Conservation (phyloP, 2,113 vertebrate genomes). For the Craseonycteris thonglongyai region DNA sequence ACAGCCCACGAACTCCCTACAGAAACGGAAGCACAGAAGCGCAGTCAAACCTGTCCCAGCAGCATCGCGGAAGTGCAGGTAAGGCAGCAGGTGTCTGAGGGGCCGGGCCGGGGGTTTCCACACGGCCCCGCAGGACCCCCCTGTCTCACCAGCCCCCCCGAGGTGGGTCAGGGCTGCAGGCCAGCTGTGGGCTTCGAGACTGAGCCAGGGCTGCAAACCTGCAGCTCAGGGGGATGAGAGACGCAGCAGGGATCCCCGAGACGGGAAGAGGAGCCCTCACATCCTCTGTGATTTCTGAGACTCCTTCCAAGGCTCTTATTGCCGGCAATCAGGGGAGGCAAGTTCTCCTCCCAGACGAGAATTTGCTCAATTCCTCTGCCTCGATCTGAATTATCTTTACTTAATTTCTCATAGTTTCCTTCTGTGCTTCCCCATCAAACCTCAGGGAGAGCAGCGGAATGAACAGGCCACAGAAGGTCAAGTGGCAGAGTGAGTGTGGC, state of each 20-base stretch:
- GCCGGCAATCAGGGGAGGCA: background rate
- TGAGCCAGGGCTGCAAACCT: fast-evolving
- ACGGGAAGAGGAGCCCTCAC: background rate
- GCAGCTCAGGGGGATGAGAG: background rate
- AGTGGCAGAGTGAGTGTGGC: background rate
- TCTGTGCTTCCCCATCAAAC: too few species aligned
- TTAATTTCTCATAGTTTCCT: background rate
- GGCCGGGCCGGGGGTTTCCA: background rate
- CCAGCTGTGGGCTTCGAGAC: background rate
- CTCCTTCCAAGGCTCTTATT: background rate
- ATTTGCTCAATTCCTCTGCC: background rate
- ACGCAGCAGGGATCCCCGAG: background rate
- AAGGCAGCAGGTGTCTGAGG: background rate
- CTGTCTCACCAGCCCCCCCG: too few species aligned
- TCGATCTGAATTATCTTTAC: background rate
- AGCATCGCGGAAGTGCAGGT: background rate
- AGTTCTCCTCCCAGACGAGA: background rate
- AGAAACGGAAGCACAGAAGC: conserved; percentile 23
- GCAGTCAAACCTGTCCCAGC: too few species aligned
- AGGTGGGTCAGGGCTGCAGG: background rate
- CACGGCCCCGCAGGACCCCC: fast-evolving
- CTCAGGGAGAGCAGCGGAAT: background rate
- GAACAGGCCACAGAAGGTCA: background rate
- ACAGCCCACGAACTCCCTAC: conserved; percentile 78
- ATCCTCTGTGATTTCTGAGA: background rate